These are phyloP conservation scores for Acholoe squamosa DNA, from an alignment of 2,888 invertebrate species.

Conservation along the genomic window DNA sequence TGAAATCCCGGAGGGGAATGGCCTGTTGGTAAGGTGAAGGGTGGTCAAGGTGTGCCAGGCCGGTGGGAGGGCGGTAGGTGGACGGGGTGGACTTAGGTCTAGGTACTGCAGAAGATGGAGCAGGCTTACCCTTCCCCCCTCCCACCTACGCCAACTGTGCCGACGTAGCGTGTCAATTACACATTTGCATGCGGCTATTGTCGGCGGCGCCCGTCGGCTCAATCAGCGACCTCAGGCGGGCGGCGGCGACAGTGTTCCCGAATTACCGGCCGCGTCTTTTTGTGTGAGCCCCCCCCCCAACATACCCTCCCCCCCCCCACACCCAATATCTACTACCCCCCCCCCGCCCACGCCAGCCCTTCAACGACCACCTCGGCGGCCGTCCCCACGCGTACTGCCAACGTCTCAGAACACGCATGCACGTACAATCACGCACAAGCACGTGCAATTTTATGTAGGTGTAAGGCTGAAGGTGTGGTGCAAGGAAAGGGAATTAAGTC, in stretches of 20 bases:
- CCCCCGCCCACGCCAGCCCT: neutral
- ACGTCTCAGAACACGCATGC: neutral
- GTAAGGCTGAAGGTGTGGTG: no score
- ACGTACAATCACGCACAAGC: neutral
- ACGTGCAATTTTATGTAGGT: neutral
- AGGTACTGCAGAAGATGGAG: neutral
- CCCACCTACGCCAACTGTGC: neutral
- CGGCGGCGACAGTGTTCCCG: conserved; percentile 20
- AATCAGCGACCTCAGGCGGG: conserved; percentile 28
- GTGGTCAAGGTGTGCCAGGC: neutral
- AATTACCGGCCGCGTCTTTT: conserved; percentile 55
- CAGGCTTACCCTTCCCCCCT: neutral
- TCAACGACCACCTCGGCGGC: neutral
- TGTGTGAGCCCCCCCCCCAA: neutral
- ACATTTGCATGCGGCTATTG: conserved; percentile 59
- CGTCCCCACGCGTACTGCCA: neutral
- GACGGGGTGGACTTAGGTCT: neutral
- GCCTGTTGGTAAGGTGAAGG: no score
- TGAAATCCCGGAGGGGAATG: neutral
- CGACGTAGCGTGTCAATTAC: conserved; percentile 58
- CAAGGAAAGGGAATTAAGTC: no score
- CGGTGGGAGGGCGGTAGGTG: neutral
- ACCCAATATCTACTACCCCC: neutral
- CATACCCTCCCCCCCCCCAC: neutral
- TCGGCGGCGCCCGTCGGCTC: conserved; percentile 16